Percentiles rank a stretch among this genome's conserved stretches.
Conservation (phyloP, 2,888 invertebrate genomes). For the Meta bourneti region DNA sequence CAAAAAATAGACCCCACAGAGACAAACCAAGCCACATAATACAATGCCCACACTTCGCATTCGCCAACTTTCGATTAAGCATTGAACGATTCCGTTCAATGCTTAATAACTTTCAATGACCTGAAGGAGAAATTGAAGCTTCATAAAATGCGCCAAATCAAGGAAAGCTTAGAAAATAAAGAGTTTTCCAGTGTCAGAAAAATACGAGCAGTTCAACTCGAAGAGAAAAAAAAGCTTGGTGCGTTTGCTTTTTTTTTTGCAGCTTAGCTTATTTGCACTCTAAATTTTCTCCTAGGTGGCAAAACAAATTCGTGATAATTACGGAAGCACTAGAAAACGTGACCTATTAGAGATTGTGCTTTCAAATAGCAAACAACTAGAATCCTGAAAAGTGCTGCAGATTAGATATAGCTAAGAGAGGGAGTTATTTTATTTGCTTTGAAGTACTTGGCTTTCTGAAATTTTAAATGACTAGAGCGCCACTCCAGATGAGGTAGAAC, state of each 20-base stretch:
- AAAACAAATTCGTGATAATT: conserved; percentile 70
- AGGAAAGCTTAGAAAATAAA: background rate
- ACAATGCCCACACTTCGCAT: background rate
- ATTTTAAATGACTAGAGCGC: conserved; percentile 27
- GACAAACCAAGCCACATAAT: background rate
- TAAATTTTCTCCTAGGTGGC: conserved; percentile 57
- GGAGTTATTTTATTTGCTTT: conserved; percentile 52
- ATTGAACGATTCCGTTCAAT: background rate
- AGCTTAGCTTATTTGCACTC: conserved; percentile 55
- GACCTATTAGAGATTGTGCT: conserved; percentile 71
- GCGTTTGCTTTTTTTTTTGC: conserved; percentile 17
- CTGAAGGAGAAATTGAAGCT: background rate
- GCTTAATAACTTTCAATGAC: background rate
- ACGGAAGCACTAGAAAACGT: conserved; percentile 70
- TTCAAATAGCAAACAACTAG: conserved; percentile 64
- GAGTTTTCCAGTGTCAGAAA: background rate
- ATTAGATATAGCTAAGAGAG: conserved; percentile 52
- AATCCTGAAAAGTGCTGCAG: conserved; percentile 67
- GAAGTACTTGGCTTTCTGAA: conserved; percentile 41
- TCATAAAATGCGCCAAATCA: background rate
- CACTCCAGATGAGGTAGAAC: conserved; percentile 6
- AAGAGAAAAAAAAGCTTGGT: conserved; percentile 4
- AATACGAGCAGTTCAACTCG: background rate
- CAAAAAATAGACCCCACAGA: background rate
- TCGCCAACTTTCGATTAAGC: background rate